Conservation (phyloP, 2,888 invertebrate genomes). For the Petrolisthes manimaculis region DNA sequence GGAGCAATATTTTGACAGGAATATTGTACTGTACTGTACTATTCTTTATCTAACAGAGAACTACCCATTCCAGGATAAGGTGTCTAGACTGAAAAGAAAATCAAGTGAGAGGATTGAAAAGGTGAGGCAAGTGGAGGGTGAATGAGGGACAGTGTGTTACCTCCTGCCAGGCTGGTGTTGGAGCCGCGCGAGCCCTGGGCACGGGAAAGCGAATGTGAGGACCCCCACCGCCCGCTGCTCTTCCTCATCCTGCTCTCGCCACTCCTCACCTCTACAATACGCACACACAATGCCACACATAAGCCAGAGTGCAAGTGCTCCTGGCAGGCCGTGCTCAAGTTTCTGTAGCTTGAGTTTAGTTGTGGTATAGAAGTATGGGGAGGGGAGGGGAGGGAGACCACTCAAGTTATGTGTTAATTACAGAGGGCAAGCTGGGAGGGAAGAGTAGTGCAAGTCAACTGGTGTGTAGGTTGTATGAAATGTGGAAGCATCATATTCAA, state of each 20-base stretch:
- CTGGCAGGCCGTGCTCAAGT: conserved; percentile 51
- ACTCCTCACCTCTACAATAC: conserved; percentile 58
- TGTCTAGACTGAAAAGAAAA: background rate
- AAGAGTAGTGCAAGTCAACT: conserved; percentile 31
- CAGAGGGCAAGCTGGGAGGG: background rate
- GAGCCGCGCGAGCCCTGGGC: conserved; percentile 62
- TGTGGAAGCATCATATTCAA: conserved; percentile 53
- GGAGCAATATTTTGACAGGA: too few species aligned
- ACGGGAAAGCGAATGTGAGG: conserved; percentile 63
- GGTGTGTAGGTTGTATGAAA: conserved; percentile 34
- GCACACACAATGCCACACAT: conserved; percentile 56
- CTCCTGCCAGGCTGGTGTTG: conserved; percentile 61
- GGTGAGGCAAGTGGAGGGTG: background rate
- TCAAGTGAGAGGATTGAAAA: background rate
- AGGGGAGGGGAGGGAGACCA: background rate
- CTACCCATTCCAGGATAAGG: too few species aligned
- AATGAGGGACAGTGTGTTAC: conserved; percentile 29
- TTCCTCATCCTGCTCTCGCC: conserved; percentile 58
- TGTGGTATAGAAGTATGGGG: conserved; percentile 3
- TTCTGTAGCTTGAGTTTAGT: background rate
- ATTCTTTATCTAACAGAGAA: too few species aligned
- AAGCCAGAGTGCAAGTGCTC: conserved; percentile 50
- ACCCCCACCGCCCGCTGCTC: conserved; percentile 65
- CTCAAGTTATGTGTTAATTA: background rate
- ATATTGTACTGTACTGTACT: too few species aligned